These are phyloP conservation scores for Thalassophryne amazonica DNA, from an alignment of 2,797 vertebrate species.

Conservation along the genomic window DNA sequence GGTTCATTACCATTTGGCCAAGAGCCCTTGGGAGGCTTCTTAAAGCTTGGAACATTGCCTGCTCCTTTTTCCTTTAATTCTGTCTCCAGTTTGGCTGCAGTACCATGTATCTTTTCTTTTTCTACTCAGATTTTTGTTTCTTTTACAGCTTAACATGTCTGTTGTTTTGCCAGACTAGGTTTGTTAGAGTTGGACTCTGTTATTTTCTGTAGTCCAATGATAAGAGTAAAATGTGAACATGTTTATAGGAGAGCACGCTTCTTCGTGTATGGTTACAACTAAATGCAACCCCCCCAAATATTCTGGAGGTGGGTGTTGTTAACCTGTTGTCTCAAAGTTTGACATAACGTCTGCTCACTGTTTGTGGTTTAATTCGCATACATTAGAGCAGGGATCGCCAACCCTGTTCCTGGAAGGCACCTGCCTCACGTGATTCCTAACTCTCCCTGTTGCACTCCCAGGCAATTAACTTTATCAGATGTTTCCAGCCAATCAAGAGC, in stretches of 20 bases:
- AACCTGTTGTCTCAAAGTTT: constrained; percentile 55
- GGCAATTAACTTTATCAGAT: too few relatives aligned
- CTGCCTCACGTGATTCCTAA: too few relatives aligned
- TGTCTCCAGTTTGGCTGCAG: constrained; percentile 66
- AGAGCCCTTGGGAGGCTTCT: constrained; percentile 72
- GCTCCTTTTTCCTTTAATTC: constrained; percentile 62
- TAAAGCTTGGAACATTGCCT: constrained; percentile 71
- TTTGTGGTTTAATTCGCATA: constrained; percentile 78
- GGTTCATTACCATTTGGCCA: constrained; percentile 80
- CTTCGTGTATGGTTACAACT: constrained; percentile 7
- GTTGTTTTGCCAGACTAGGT: constrained; percentile 50
- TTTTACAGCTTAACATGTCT: constrained; percentile 46
- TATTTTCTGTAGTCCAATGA: constrained; percentile 23
- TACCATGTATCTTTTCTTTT: constrained; percentile 55
- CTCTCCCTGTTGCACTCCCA: too few relatives aligned
- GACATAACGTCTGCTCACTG: constrained; percentile 63
- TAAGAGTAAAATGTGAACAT: constrained; percentile 18
- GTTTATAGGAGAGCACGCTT: not conserved
- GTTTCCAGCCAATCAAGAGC: too few relatives aligned
- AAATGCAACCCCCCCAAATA: constrained; percentile 1
- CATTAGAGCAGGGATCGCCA: too few relatives aligned
- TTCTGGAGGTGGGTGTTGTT: constrained; percentile 23
- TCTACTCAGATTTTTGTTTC: constrained; percentile 60
- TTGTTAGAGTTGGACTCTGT: constrained; percentile 23
- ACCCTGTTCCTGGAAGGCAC: too few relatives aligned